Base-by-base conservation (phyloP, 2,797 vertebrate species). In the Poeciliopsis turneri region DNA sequence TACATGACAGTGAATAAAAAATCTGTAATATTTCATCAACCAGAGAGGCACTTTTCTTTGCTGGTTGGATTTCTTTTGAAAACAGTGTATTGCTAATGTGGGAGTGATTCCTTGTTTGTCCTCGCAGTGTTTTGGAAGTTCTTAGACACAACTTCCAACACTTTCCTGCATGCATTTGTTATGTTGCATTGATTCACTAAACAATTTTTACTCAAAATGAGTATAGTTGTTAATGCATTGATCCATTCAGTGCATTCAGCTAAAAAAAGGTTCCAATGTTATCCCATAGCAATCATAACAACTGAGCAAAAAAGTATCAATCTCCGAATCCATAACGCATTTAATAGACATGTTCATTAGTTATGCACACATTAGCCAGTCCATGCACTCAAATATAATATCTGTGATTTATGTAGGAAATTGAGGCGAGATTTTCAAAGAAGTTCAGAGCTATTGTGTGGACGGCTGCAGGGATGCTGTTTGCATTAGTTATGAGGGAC, bases 341-440 rank as follows among this genome's bases (percentile, higher is more conserved):
- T 70, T 70, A 70, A 70, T 70, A 70, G 25, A 70, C 12, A 43
- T 70, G 41, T 70, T 70, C 41, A 70, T 70, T 45, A 70, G 68
- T 70, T 46, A 70, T 70, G 41, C 68, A 70, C 68, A 70, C 68
- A 70, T 70, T 70, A 70, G 68, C n/a, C 68, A 46, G 68, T 70
- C 68, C 43, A 10, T 45, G 2, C 68, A 10, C 25, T 16, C 41
- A 70, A 70, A 70, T 70, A 46, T 10, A 16, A 41, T 64, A 20
- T 69, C 11, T n/a, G 25, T 69, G 66, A 69, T 69, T 69, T 43
- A 69, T 69, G 39, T 15, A 69, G 39, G 41, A 43, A 25, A 39
- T 7, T 13, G 23, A n/a, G 23, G 66, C 39, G 11, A 43, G 39
- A 25, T 41, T 25, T 69, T 69, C 39, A 69, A 69, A 43, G 39